These are phyloP conservation scores for Eptatretus burgeri DNA, from an alignment of 2,113 vertebrate species.

Conservation along the genomic window DNA sequence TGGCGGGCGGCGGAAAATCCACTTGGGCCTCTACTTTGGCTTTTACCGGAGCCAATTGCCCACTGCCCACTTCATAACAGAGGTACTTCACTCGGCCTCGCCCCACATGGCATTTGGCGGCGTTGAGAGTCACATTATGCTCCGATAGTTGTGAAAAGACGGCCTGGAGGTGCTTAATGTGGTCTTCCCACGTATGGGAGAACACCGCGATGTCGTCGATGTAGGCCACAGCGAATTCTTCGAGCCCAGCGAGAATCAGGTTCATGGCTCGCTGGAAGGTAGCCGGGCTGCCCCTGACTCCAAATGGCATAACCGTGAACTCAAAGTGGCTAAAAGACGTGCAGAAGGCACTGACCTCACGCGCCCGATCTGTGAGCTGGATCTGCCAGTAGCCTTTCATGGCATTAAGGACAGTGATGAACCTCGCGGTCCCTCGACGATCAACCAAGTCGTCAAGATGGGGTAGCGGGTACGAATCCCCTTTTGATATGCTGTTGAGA, in stretches of 20 bases:
- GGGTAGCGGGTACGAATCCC: too few species aligned
- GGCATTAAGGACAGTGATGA: too few species aligned
- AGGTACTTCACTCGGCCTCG: too few species aligned
- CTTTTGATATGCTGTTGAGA: too few species aligned
- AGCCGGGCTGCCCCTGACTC: neutral
- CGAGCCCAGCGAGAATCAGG: neutral
- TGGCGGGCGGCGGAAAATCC: too few species aligned
- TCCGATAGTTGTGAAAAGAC: neutral
- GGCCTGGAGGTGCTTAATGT: neutral
- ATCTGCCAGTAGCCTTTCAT: conserved; percentile 7
- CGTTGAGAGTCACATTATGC: neutral
- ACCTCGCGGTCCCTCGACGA: too few species aligned
- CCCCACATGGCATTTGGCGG: too few species aligned
- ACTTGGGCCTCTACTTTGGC: too few species aligned
- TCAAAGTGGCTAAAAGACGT: neutral
- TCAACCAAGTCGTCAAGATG: too few species aligned
- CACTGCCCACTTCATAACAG: too few species aligned
- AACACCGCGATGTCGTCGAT: neutral
- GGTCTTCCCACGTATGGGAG: neutral
- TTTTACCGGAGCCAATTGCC: too few species aligned
- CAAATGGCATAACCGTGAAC: neutral
- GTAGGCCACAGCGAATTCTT: neutral
- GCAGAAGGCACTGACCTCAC: neutral
- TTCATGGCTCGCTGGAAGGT: neutral
- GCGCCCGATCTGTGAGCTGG: neutral